Conservation (phyloP, 2,888 invertebrate species). For the Anoplius nigerrimus region DNA sequence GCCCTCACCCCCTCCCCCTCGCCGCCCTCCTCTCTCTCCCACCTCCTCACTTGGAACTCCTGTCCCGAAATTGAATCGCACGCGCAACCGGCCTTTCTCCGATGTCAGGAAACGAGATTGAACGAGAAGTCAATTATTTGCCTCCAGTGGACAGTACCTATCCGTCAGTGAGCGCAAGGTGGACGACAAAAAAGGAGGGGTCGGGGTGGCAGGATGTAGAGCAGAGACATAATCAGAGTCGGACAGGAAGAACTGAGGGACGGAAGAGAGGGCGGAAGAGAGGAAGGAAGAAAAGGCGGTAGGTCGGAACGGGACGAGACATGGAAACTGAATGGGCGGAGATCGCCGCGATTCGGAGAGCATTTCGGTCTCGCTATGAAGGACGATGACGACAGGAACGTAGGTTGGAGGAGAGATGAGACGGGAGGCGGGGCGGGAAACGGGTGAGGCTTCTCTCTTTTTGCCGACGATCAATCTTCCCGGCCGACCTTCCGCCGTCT, state of each 20-base stretch:
- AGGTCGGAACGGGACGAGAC: too few relatives aligned
- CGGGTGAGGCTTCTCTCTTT: neutral
- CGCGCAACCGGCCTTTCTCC: constrained; percentile 25
- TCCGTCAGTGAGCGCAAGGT: constrained; percentile 15
- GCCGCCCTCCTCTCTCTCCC: constrained; percentile 26
- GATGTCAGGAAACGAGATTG: constrained; percentile 19
- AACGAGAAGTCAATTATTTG: constrained; percentile 35
- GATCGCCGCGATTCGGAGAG: too few relatives aligned
- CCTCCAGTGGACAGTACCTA: constrained; percentile 1
- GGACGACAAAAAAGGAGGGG: constrained; percentile 14
- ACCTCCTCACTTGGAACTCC: too few relatives aligned
- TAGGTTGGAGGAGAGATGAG: neutral
- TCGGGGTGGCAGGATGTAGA: neutral
- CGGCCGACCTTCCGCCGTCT: too few relatives aligned
- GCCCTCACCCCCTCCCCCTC: constrained; percentile 14
- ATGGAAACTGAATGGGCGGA: too few relatives aligned
- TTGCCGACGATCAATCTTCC: too few relatives aligned
- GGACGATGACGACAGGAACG: neutral
- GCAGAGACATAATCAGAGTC: too few relatives aligned
- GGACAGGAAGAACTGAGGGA: neutral
- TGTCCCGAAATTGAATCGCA: constrained; percentile 32
- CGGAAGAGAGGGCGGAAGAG: neutral
- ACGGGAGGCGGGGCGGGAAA: neutral
- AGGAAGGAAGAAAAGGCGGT: neutral
- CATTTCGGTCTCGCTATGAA: too few relatives aligned